These are phyloP conservation scores for Drosophila arizonae DNA, from an alignment of 1,140 invertebrate genomes.

Conservation along the genomic window DNA sequence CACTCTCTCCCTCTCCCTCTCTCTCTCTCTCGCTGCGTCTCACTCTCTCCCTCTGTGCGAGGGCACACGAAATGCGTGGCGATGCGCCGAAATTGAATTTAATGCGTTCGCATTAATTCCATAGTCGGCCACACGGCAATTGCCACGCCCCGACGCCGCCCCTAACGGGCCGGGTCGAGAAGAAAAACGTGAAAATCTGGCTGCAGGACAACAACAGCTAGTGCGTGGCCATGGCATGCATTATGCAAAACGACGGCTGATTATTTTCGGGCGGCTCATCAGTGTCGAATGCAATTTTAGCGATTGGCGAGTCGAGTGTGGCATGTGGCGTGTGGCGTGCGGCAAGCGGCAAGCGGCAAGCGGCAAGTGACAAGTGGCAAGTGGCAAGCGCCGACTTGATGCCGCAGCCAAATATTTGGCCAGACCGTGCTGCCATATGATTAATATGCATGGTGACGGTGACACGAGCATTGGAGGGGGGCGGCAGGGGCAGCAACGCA, in stretches of 20 bases:
- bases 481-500: conserved; percentile 2
- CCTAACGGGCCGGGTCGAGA: too few relatives aligned
- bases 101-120: conserved; percentile 64
- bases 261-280: conserved; percentile 51
- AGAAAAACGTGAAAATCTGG: not conserved
- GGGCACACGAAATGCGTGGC: conserved; percentile 15
- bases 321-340: not conserved
- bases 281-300: conserved; percentile 39
- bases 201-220: conserved; percentile 4
- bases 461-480: conserved; percentile 7
- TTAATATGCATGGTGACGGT: conserved; percentile 36
- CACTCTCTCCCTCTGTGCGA: not conserved
- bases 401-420: conserved; percentile 4
- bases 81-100: conserved; percentile 55
- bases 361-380: not conserved
- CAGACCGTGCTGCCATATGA: conserved; percentile 16
- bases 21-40: conserved; percentile 17
- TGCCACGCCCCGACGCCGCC: not conserved
- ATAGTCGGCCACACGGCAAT: conserved; percentile 6
- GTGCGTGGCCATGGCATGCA: conserved; percentile 18
- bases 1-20: not conserved
- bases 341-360: conserved; percentile 3
- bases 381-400: not conserved
- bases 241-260: conserved; percentile 48
- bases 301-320: conserved; percentile 1